Base-by-base conservation (phyloP, 2,113 vertebrate species). In the Colossoma macropomum region DNA sequence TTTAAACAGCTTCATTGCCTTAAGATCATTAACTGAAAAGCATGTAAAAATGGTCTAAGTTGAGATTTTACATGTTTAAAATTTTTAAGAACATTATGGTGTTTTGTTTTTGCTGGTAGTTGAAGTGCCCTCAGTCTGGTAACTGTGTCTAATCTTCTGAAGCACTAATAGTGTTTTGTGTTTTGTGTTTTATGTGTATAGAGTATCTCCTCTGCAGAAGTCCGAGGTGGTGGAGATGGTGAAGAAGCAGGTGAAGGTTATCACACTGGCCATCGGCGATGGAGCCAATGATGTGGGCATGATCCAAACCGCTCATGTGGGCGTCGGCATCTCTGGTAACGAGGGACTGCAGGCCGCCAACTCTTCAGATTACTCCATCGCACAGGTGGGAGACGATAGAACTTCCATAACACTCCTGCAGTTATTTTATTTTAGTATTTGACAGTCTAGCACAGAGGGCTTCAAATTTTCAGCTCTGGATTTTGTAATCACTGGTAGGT, bases 171-270 rank as follows among this genome's bases (percentile, higher is more conserved):
- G 0, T 27, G 21, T 62, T 13, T 54, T n/a, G 52, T 16, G 9
- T 69, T 16, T 45, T 19, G 8, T 30, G 9, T 74, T 12, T 15
- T 45, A 3, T 85, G 69, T 80, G n/a, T 76, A 60, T 52, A 99
- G 98, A 92, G 98, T 99, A 32, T 99, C 98, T 72, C 98, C 98
- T 17, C 96, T 99, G 89, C 98, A 99, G 91, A 99, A 99, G 93
- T 99, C 98, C 0, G 98, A 99, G 92, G 97, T 99, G 84, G 98
- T 99, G 79, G 97, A 99, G 88, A 99, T 99, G 98, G 98, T 99
- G 62, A 99, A 99, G 90, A 99, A 98, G 52, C 97, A 99, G 90
- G 97, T 98, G 62, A 97, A 97, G 88, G 97, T 98, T 81, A 96
- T 99, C 91, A 99, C 98, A 0, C 90, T 99, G 62, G 98, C 98